Base-by-base conservation (phyloP, 2,797 vertebrate genomes). In the Tapirus indicus region DNA sequence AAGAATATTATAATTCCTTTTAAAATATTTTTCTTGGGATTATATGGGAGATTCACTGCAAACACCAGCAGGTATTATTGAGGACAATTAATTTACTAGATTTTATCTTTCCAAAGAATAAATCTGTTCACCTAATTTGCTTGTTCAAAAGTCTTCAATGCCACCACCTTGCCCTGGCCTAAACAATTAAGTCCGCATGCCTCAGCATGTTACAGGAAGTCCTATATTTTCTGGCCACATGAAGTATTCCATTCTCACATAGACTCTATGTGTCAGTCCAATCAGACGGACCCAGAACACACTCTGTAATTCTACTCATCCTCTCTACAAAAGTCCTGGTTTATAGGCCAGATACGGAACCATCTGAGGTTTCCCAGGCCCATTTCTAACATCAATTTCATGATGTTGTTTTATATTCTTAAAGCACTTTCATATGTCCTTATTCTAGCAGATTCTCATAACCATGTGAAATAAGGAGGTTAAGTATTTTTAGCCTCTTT, bases 121-220 rank as follows among this genome's bases (percentile, higher is more conserved):
- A 54, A 27, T 90, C 79, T 97, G 32, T 29, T 64, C 47, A 58
- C 49, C 10, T 62, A 25, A 7, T 35, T 60, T 60, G 18, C 47
- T 20, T 93, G 64, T 64, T 91, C 4, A 41, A 44, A 96, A 88
- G 32, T 23, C 66, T 85, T 78, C 35, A 32, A 5, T 21, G 49
- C 25, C 0, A 0, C 21, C 10, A 1, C 35, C 21, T 25, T 49
- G 18, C n/a, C 56, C 5, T 10, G 29, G 6, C 3, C 44, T 52
- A 47, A 71, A 80, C 0, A 23, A 49, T 62, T 20, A 82, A 35
- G 38, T 20, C 27, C 18, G 23, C 4, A 6, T 6, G 5, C 7
- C 20, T 38, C 1, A 71, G 44, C 8, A 79, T 23, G 12, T 25
- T 52, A 41, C 9, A 27, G 14, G 17, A 71, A 93, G 25, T 20